Base-by-base conservation (phyloP, 2,888 invertebrate genomes). In the Epirrita christyi region DNA sequence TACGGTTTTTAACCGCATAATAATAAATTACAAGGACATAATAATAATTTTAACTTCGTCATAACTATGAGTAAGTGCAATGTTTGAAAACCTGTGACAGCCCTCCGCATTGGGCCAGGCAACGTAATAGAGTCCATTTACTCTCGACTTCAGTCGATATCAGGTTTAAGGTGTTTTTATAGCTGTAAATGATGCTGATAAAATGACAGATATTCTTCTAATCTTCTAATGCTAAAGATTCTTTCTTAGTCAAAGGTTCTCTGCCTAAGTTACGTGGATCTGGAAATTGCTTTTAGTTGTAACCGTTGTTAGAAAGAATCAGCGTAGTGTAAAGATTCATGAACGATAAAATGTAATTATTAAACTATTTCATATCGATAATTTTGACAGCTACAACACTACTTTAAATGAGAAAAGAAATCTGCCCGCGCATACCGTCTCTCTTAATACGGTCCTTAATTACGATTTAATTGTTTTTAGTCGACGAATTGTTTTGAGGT, bases 401-500 rank as follows among this genome's bases (percentile, higher is more conserved):
- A 80, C 45, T 59, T 63, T 75, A 76, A 87, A 67, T 61, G 61
- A 60, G 61, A 61, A 55, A 56, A 59, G 56, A 55, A 61, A 67
- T 64, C 59, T 47, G 61, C 45, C 50, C 61, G 56, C 61, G 63
- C 63, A 67, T 67, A 60, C 87, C 86, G 70, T 67, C 78, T 75
- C 76, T 78, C 82, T 88, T 87, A 88, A 89, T 90, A 85, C 83
- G 85, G 83, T 68, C 78, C 80, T 85, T 90, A 90, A 91, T 91
- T 89, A 87, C 88, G 81, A 80, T 87, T 88, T 90, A 91, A 90
- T 91, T 88, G 86, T 88, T 90, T 88, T 88, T 86, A 83, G 81
- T 78, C 81, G 70, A 70, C 74, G 83, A 83, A 86, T 84, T 82
- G 82, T 83, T 83, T 68, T 70, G 68, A 71, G 67, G 63, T 66